Evolutionary conservation across 2,797 vertebrate genomes (phyloP).

Genomic region (Gouania willdenowi): DNA sequence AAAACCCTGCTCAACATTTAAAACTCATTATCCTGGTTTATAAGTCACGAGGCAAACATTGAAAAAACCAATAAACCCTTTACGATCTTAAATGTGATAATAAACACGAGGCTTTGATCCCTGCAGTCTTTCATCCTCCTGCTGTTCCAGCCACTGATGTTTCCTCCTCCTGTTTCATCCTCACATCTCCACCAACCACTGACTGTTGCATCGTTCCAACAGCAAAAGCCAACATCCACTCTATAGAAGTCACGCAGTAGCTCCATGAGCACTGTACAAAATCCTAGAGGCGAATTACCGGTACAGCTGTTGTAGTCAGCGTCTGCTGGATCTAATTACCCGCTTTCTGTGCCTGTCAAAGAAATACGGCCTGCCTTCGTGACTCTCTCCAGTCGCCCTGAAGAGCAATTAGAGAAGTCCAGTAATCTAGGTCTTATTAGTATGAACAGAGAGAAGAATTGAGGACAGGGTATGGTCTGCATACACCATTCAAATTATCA

Average conservation of each 20-base stretch:
- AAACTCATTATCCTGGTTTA: neutral
- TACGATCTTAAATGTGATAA: conserved; percentile 10
- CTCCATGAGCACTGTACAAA: conserved; percentile 34
- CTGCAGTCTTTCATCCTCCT: conserved; percentile 8
- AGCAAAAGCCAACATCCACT: conserved; percentile 25
- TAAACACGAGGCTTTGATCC: conserved; percentile 22
- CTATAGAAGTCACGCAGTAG: conserved; percentile 39
- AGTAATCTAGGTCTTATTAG: conserved; percentile 42
- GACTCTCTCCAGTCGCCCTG: conserved; percentile 59
- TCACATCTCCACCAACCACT: conserved; percentile 8
- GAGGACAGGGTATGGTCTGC: conserved; percentile 2
- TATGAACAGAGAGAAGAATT: conserved; percentile 28
- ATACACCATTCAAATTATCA: too few species aligned
- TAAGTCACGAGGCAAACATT: neutral
- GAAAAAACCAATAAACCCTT: conserved; percentile 4
- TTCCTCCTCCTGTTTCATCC: conserved; percentile 18
- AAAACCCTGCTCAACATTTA: neutral
- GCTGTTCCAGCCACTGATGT: conserved; percentile 6
- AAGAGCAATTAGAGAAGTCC: conserved; percentile 44
- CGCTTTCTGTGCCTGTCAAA: conserved; percentile 63
- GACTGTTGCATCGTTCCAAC: neutral
- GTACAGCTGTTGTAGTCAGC: conserved; percentile 52
- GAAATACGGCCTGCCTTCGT: conserved; percentile 47
- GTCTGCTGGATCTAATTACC: conserved; percentile 68
- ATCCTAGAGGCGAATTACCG: conserved; percentile 48